phyloP scores from a whole-genome alignment of 2,888 invertebrate genomes.

The Chromoteleia sp. region DNA sequence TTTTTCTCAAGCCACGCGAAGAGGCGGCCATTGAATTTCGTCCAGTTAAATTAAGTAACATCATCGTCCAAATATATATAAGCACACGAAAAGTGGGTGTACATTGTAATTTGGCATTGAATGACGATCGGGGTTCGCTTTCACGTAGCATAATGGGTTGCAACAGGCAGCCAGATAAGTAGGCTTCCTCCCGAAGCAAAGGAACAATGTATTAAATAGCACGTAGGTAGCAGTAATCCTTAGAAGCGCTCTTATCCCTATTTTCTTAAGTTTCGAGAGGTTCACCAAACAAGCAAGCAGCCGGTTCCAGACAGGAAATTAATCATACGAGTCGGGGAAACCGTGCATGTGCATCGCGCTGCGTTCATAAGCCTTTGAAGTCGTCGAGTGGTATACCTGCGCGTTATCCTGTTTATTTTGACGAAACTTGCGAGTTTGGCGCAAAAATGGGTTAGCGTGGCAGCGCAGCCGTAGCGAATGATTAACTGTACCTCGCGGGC shows the following conservation, averaged over 20 bases:
- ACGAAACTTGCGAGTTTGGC: constrained; percentile 23
- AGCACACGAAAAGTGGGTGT: constrained; percentile 49
- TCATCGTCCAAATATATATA: constrained; percentile 4
- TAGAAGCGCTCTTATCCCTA: constrained; percentile 69
- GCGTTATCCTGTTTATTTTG: constrained; percentile 41
- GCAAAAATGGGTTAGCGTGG: constrained; percentile 53
- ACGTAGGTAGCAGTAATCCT: constrained; percentile 70
- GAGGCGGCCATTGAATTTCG: constrained; percentile 27
- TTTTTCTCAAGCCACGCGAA: too few relatives aligned
- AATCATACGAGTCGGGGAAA: constrained; percentile 67
- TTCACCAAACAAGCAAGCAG: constrained; percentile 63
- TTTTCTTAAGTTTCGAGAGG: constrained; percentile 70
- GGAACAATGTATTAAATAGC: constrained; percentile 71
- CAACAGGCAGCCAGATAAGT: constrained; percentile 69
- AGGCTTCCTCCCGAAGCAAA: constrained; percentile 64
- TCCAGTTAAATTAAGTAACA: constrained; percentile 48
- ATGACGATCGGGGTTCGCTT: constrained; percentile 65
- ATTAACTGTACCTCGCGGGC: constrained; percentile 52
- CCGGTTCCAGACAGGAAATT: constrained; percentile 69
- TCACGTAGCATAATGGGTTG: constrained; percentile 62
- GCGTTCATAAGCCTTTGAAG: constrained; percentile 40
- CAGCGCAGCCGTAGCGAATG: too few relatives aligned
- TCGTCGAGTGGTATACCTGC: constrained; percentile 38
- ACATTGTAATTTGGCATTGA: constrained; percentile 66
- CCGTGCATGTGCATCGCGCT: constrained; percentile 60